Evolutionary conservation across 2,113 vertebrate species (phyloP), one percentile per base, ranked within the genome.

Genomic region (Psilopogon haemacephalus): DNA sequence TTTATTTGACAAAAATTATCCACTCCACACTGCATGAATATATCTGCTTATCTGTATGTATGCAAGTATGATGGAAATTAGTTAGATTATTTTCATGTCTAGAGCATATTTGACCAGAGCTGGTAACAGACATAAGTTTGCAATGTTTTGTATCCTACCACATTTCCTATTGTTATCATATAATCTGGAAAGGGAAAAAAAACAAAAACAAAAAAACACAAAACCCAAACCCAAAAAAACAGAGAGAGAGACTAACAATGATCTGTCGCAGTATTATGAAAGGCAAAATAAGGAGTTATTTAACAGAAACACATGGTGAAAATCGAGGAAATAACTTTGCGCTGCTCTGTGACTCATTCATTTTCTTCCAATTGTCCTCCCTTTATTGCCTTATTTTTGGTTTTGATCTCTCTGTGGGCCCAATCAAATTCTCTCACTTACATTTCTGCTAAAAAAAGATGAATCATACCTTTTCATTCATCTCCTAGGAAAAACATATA

Each of bases 271-370:
- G 46, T 59, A 52, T 35, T 52, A 63, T 24, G 90, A 78, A 90
- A 94, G 24, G 20, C 15, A 88, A 95, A 92, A 90, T 46, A 95
- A 95, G 68, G 72, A 86, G 21, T 94, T 92, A 81, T 73, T 95
- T 95, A 95, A 15, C 58, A 96, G 64, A 89, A 89, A 92, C 50
- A 87, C 68, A 69, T 38, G 32, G n/a, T 71, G 14, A 14, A 90
- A 86, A 95, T 90, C 89, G 77, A 85, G 56, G 30, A 92, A 93
- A 82, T 64, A 3, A 48, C 84, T 94, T 88, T 88, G 19, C 24
- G 48, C 10, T 59, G 40, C 59, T 75, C 40, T 81, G 12, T 88
- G 64, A 74, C 44, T 94, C 59, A 33, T 92, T 90, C 35, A 73
- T 15, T 23, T 90, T 89, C 44, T 85, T 90, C 21, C 27, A 93